A percentile compares a stretch with the other conserved stretches of the same genome.
phyloP scores from a whole-genome alignment of 2,113 vertebrate genomes.

The Platichthys flesus region DNA sequence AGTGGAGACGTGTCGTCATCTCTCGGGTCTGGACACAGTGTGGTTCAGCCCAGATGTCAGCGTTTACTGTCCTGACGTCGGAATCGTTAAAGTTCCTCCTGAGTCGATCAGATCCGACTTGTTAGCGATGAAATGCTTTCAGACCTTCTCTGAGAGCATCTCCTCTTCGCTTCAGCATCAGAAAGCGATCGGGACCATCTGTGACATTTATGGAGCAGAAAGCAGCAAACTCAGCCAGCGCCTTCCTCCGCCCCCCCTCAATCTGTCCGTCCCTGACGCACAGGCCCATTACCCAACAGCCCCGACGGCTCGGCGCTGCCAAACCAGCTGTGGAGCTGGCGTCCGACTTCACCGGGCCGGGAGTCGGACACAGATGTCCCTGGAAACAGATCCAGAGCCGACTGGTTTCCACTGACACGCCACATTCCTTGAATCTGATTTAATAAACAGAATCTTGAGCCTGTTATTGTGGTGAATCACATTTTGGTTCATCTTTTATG shows the following conservation, averaged over 20 bases:
- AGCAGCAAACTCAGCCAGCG: conserved; percentile 22
- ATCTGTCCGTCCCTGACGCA: conserved; percentile 26
- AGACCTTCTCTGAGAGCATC: conserved; percentile 8
- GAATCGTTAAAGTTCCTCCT: no score
- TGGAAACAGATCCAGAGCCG: no score
- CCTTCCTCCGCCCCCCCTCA: conserved; percentile 30
- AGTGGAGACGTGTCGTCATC: no score
- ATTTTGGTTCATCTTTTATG: no score
- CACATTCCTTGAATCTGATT: no score
- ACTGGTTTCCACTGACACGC: no score
- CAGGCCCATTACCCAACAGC: conserved; percentile 3
- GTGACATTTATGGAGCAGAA: conserved; percentile 22
- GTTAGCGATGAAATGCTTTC: background rate
- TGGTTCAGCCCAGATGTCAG: background rate
- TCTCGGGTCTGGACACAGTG: no score
- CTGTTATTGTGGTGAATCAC: no score
- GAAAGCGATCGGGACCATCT: conserved; percentile 7
- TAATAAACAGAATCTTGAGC: no score
- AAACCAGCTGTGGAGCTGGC: conserved; percentile 55
- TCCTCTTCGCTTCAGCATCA: conserved; percentile 14
- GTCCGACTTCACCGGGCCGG: background rate
- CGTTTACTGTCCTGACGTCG: background rate
- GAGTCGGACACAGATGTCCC: background rate
- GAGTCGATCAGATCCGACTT: background rate
- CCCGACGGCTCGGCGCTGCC: conserved; percentile 3